A percentile compares a stretch with the other conserved stretches of the same genome.
Conservation (phyloP, 2,888 invertebrate genomes). For the Eledona agricola region DNA sequence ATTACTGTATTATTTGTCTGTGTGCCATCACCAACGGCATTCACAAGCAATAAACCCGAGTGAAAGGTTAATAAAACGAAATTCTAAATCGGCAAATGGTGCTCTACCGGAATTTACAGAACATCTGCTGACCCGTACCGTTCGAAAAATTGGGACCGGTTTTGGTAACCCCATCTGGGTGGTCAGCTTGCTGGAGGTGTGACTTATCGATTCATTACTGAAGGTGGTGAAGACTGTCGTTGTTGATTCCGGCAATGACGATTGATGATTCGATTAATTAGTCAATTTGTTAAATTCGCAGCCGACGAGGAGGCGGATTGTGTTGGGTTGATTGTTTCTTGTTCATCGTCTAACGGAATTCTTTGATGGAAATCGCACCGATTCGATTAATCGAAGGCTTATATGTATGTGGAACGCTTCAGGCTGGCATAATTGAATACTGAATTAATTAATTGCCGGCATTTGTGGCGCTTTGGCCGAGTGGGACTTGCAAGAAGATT, state of each 20-base stretch:
- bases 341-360: conserved; percentile 1
- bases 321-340: too few species aligned
- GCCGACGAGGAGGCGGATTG: too few species aligned
- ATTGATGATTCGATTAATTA: neutral
- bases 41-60: conserved; percentile 1
- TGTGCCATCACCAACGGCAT: too few species aligned
- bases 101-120: conserved; percentile 1
- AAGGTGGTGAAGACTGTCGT: conserved; percentile 6
- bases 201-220: conserved; percentile 26
- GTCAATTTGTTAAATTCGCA: too few species aligned
- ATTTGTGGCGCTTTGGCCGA: conserved; percentile 11
- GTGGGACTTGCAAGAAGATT: too few species aligned
- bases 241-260: neutral
- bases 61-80: conserved; percentile 15
- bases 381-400: neutral
- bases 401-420: conserved; percentile 5
- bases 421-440: conserved; percentile 23
- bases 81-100: conserved; percentile 3
- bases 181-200: conserved; percentile 1
- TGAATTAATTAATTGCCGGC: conserved; percentile 14
- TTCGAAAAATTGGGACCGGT: conserved; percentile 15
- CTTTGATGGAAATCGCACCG: conserved; percentile 5
- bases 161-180: conserved; percentile 2
- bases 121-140: conserved; percentile 17
- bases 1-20: too few species aligned